Conservation (phyloP, 2,113 vertebrate species). For the Rhynchopsitta pachyrhyncha region DNA sequence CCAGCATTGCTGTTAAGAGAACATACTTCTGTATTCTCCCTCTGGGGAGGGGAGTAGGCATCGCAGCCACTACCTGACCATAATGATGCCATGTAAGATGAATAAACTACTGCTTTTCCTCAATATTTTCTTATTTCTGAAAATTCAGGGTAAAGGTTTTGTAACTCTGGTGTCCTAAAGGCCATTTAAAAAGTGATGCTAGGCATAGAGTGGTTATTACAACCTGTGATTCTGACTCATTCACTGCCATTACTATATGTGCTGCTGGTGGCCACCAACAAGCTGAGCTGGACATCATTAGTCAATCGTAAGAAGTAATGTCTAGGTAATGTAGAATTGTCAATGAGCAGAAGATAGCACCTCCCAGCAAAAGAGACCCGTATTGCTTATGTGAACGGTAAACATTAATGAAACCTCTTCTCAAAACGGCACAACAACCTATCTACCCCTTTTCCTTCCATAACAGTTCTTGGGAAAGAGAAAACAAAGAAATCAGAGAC, state of each 20-base stretch:
- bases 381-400: background rate
- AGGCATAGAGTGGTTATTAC: background rate
- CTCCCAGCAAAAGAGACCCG: background rate
- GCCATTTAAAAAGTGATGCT: background rate
- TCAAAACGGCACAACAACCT: background rate
- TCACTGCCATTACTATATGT: background rate
- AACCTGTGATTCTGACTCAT: background rate
- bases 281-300: background rate
- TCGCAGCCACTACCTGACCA: background rate
- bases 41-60: background rate
- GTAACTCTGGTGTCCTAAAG: background rate
- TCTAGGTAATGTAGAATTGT: background rate
- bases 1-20: background rate
- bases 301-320: background rate
- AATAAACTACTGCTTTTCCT: background rate
- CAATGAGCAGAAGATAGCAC: background rate
- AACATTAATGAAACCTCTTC: background rate
- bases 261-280: background rate
- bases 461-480: background rate
- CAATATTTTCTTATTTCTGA: background rate
- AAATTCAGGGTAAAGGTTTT: background rate
- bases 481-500: background rate
- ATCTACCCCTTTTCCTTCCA: background rate
- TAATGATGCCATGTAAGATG: background rate
- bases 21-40: background rate